Percentiles rank a stretch among this genome's conserved stretches.
These are phyloP conservation scores for Rugalucina vietnamica DNA, from an alignment of 2,888 invertebrate species.

Conservation along the genomic window DNA sequence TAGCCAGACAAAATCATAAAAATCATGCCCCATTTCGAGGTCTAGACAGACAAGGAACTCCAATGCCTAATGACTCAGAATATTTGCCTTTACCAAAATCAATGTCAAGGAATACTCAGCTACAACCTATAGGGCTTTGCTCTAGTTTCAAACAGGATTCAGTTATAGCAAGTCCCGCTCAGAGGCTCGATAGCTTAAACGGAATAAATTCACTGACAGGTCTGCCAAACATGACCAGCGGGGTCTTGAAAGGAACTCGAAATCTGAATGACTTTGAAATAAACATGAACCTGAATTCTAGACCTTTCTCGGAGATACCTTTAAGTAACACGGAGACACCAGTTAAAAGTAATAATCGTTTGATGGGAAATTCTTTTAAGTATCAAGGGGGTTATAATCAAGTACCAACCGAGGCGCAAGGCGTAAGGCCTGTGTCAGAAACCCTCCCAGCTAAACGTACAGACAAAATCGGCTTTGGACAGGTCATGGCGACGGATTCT, in stretches of 20 bases:
- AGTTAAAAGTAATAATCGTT: neutral
- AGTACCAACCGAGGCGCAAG: neutral
- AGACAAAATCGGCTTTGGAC: constrained; percentile 56
- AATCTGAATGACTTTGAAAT: neutral
- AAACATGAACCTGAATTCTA: neutral
- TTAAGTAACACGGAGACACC: neutral
- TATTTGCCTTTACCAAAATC: constrained; percentile 27
- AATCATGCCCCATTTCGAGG: constrained; percentile 48
- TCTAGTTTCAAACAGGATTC: neutral
- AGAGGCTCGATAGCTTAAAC: neutral
- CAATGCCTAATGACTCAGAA: constrained; percentile 24
- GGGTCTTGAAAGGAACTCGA: constrained; percentile 3
- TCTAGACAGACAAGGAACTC: constrained; percentile 21
- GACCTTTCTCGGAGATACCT: constrained; percentile 60
- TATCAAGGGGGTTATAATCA: neutral
- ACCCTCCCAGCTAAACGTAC: constrained; percentile 36
- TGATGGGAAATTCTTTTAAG: neutral
- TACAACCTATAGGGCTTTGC: constrained; percentile 40
- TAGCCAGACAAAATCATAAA: constrained; percentile 33
- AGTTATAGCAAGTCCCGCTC: neutral
- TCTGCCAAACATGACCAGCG: constrained; percentile 34
- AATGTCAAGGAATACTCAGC: constrained; percentile 51
- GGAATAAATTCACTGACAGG: constrained; percentile 26
- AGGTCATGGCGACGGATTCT: constrained; percentile 52
- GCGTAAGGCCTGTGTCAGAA: constrained; percentile 44